Conservation (phyloP, 2,888 invertebrate species). For the Epistrophe grossulariae region DNA sequence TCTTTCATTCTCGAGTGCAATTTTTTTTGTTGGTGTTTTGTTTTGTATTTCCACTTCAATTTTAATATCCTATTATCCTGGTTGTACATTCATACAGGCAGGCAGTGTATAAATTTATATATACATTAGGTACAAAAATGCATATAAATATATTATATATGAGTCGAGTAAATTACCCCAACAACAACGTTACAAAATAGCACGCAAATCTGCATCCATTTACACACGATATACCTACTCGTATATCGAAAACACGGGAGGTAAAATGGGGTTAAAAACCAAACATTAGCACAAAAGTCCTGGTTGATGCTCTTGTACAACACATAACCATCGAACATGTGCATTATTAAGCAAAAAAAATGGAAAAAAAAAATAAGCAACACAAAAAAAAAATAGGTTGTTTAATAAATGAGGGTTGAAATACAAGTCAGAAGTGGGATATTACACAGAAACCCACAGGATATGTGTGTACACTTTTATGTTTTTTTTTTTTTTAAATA, state of each 20-base stretch:
- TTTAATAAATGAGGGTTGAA: constrained; percentile 73
- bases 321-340: constrained; percentile 43
- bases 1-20: neutral
- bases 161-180: constrained; percentile 63
- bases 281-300: constrained; percentile 65
- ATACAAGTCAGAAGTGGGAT: constrained; percentile 40
- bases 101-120: neutral
- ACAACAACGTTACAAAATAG: constrained; percentile 65
- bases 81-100: constrained; percentile 2
- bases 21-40: constrained; percentile 10
- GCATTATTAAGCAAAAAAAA: constrained; percentile 51
- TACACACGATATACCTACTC: constrained; percentile 45
- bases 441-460: constrained; percentile 26
- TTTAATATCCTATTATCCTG: constrained; percentile 74
- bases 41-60: constrained; percentile 60
- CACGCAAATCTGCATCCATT: constrained; percentile 64
- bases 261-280: constrained; percentile 45
- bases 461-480: constrained; percentile 11
- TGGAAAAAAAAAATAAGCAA: neutral
- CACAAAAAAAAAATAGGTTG: constrained; percentile 23
- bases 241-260: constrained; percentile 23
- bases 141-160: neutral
- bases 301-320: constrained; percentile 2
- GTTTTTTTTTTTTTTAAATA: constrained; percentile 15
- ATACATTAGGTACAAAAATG: neutral